Evolutionary conservation across 92 coral and sea anemone genomes (phyloP).

Genomic region (Epizoanthus ramosus): DNA sequence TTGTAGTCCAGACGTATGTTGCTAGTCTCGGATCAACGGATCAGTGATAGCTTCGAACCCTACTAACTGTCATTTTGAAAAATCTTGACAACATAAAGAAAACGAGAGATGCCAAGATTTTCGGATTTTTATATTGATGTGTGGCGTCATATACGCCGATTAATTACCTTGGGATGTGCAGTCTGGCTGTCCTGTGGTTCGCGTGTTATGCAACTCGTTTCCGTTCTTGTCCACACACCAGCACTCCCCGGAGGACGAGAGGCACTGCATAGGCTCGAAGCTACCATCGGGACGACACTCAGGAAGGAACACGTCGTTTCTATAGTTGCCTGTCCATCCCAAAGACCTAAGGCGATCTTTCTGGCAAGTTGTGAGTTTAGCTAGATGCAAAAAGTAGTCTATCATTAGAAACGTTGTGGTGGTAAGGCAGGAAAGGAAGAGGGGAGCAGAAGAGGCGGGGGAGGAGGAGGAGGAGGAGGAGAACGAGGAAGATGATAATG

Average conservation of each 20-base stretch:
- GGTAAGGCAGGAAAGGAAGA: neutral
- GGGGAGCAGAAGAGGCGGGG: no score
- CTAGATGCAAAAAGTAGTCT: constrained; percentile 38
- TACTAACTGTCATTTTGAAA: no score
- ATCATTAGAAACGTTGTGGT: neutral
- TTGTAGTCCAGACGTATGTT: no score
- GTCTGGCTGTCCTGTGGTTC: constrained; percentile 66
- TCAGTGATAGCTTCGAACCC: no score
- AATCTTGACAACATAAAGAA: no score
- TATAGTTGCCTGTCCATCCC: constrained; percentile 74
- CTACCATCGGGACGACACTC: constrained; percentile 84
- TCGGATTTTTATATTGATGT: no score
- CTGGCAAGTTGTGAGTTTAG: constrained; percentile 70
- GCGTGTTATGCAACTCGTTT: constrained; percentile 74
- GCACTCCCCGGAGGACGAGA: constrained; percentile 77
- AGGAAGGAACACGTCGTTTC: constrained; percentile 70
- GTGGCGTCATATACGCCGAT: no score
- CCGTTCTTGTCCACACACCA: constrained; percentile 97
- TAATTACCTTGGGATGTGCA: constrained; percentile 77
- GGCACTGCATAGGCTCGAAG: constrained; percentile 87
- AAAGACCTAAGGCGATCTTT: constrained; percentile 70
- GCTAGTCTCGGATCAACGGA: no score
- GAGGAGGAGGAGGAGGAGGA: neutral
- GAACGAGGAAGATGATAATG: no score
- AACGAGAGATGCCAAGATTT: no score